Conservation (phyloP, 2,888 invertebrate genomes). For the Eupithecia dodoneata region DNA sequence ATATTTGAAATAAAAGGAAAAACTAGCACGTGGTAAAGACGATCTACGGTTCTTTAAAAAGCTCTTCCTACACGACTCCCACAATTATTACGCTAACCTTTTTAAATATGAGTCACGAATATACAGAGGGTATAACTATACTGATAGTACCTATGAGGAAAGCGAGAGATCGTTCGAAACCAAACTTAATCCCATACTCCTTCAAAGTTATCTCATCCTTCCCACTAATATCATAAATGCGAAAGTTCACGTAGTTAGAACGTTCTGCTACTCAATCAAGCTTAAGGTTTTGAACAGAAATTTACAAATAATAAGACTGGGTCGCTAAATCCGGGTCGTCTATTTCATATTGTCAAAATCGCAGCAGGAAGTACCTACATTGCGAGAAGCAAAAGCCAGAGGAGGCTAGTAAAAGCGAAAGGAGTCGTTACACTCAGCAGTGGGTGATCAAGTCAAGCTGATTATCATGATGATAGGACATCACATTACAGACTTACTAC, state of each 20-base stretch:
- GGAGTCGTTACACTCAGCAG: background rate
- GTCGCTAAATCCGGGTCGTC: background rate
- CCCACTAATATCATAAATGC: background rate
- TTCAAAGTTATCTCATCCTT: constrained; percentile 10
- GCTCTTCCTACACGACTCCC: background rate
- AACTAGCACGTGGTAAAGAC: background rate
- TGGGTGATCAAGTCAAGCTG: background rate
- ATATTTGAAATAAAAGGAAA: background rate
- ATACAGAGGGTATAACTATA: background rate
- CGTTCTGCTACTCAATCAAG: background rate
- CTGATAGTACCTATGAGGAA: background rate
- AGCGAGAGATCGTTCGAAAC: background rate
- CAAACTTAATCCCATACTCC: background rate
- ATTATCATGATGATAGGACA: background rate
- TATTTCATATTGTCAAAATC: background rate
- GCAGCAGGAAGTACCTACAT: background rate
- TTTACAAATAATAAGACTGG: background rate
- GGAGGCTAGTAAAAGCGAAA: background rate
- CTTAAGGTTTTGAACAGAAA: background rate
- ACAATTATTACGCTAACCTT: background rate
- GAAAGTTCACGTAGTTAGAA: background rate
- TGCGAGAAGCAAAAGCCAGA: background rate
- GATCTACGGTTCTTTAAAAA: background rate
- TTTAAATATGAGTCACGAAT: background rate
- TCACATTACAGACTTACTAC: too few relatives aligned